These are phyloP conservation scores for Margarornis squamiger DNA, from an alignment of 2,797 vertebrate species.

Conservation along the genomic window DNA sequence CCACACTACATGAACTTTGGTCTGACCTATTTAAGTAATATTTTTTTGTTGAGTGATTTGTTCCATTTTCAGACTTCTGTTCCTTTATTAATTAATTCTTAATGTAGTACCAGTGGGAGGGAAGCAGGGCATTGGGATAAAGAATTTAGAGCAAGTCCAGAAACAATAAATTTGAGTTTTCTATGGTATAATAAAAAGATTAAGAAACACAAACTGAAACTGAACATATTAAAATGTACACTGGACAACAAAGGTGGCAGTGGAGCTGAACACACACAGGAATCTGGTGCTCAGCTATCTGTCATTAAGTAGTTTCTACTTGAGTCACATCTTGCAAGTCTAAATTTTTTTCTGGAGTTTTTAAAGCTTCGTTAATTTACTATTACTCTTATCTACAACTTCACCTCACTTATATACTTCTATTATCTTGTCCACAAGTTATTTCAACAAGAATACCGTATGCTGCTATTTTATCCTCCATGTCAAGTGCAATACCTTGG, in stretches of 20 bases:
- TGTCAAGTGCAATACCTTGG: not conserved
- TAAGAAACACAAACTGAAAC: not conserved
- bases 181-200: not conserved
- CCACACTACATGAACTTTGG: not conserved
- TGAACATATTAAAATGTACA: not conserved
- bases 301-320: not conserved
- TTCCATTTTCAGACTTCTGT: not conserved
- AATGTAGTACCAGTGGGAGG: not conserved
- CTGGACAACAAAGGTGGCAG: not conserved
- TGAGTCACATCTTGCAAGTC: not conserved
- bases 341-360: not conserved
- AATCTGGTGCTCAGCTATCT: not conserved
- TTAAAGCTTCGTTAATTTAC: not conserved
- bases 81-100: not conserved
- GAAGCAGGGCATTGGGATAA: rapidly evolving
- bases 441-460: not conserved
- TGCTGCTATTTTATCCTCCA: not conserved
- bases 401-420: not conserved
- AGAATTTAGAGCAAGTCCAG: not conserved
- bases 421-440: not conserved
- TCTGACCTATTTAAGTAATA: not conserved
- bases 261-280: not conserved
- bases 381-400: not conserved
- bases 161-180: not conserved
- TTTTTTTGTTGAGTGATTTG: not conserved